These are phyloP conservation scores for Oryzias curvinotus DNA, from an alignment of 2,113 vertebrate genomes.

Conservation along the genomic window DNA sequence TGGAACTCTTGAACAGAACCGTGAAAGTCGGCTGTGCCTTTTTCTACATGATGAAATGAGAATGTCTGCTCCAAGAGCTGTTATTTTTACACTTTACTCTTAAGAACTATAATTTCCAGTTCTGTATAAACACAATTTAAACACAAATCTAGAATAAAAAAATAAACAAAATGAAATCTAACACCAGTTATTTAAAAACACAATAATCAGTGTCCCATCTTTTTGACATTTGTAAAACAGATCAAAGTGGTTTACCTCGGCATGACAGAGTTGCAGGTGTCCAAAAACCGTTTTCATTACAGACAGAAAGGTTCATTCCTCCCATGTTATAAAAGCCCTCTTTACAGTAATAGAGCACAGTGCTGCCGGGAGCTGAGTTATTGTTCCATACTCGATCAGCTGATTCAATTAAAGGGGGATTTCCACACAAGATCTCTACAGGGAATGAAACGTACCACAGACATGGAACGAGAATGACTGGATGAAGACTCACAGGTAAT, in stretches of 20 bases:
- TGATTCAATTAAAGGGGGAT: slow-evolving; percentile 48
- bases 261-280: slow-evolving; percentile 51
- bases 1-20: too few relatives aligned
- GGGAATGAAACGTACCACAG: slow-evolving; percentile 28
- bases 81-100: too few relatives aligned
- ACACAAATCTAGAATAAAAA: too few relatives aligned
- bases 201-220: neutral
- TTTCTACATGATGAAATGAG: too few relatives aligned
- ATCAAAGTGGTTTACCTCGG: slow-evolving; percentile 55
- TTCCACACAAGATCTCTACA: slow-evolving; percentile 66
- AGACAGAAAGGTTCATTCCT: slow-evolving; percentile 47
- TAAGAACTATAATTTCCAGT: too few relatives aligned
- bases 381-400: slow-evolving; percentile 53
- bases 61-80: too few relatives aligned
- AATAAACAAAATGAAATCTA: neutral
- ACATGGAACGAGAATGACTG: neutral
- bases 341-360: slow-evolving; percentile 61
- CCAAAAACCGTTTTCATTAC: slow-evolving; percentile 63
- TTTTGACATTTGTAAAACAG: neutral
- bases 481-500: neutral
- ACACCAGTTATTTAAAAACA: neutral
- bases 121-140: too few relatives aligned
- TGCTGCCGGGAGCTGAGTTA: slow-evolving; percentile 45
- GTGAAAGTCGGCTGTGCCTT: too few relatives aligned
- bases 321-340: slow-evolving; percentile 58